phyloP scores from a whole-genome alignment of 2,797 vertebrate genomes.

The Gymnocypris eckloni region DNA sequence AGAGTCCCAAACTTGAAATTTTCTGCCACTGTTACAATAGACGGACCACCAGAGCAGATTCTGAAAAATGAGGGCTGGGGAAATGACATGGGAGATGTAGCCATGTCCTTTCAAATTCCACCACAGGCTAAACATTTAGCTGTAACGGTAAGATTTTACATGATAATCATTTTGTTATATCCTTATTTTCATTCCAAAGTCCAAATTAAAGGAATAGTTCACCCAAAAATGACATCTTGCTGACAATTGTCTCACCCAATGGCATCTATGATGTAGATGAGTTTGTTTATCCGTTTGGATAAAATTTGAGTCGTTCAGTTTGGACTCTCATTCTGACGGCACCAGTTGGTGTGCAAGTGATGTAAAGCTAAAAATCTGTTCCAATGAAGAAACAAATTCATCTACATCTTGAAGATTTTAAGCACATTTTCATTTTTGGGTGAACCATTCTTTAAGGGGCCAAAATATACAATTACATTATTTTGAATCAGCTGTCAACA shows the following conservation, averaged over 20 bases:
- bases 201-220: not conserved
- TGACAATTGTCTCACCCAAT: too few relatives aligned
- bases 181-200: not conserved
- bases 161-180: not conserved
- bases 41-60: not conserved
- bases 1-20: slow-evolving; percentile 64
- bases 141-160: slow-evolving; percentile 66
- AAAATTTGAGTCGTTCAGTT: not conserved
- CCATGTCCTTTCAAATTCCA: slow-evolving; percentile 64
- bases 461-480: not conserved
- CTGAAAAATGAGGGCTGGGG: slow-evolving; percentile 48
- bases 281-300: not conserved
- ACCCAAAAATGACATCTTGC: not conserved
- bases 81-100: slow-evolving; percentile 59
- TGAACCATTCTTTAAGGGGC: not conserved
- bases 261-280: not conserved
- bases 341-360: too few relatives aligned
- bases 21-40: slow-evolving; percentile 51
- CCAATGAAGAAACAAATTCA: not conserved
- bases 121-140: slow-evolving; percentile 54
- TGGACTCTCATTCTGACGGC: not conserved
- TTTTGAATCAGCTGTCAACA: not conserved
- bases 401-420: not conserved
- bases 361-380: too few relatives aligned
- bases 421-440: not conserved